Conservation (phyloP, 2,888 invertebrate genomes). For the Sesia bembeciformis region DNA sequence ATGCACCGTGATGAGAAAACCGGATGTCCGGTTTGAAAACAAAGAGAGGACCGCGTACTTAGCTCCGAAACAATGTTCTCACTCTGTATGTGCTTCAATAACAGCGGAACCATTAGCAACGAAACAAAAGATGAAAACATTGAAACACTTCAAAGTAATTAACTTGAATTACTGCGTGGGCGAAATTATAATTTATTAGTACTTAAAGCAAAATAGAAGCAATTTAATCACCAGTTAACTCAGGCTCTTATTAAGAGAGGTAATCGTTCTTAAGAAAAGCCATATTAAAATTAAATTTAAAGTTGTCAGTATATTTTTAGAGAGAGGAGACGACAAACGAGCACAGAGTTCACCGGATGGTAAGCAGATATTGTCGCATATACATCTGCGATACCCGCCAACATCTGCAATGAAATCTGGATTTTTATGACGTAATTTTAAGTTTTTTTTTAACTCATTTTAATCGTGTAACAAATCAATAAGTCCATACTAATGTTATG, state of each 20-base stretch:
- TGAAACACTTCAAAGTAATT: background rate
- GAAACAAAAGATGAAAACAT: background rate
- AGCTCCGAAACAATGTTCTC: constrained; percentile 3
- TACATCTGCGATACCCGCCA: too few relatives aligned
- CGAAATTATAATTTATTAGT: background rate
- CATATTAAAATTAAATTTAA: background rate
- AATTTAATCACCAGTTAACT: background rate
- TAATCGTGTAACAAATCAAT: too few relatives aligned
- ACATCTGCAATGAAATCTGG: too few relatives aligned
- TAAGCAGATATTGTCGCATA: too few relatives aligned
- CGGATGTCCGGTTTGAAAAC: constrained; percentile 24
- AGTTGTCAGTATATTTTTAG: too few relatives aligned
- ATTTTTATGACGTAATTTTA: too few relatives aligned
- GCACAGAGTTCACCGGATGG: too few relatives aligned
- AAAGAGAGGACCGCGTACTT: constrained; percentile 12
- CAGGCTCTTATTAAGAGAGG: background rate
- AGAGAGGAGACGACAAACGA: too few relatives aligned
- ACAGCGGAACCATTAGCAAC: background rate
- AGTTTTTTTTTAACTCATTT: too few relatives aligned
- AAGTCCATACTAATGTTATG: too few relatives aligned
- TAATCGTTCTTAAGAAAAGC: background rate
- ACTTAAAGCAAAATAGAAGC: background rate
- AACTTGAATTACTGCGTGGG: background rate
- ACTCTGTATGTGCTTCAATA: background rate
- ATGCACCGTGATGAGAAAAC: constrained; percentile 21